Conservation (phyloP, 2,888 invertebrate species). For the Polylopha cassiicola region DNA sequence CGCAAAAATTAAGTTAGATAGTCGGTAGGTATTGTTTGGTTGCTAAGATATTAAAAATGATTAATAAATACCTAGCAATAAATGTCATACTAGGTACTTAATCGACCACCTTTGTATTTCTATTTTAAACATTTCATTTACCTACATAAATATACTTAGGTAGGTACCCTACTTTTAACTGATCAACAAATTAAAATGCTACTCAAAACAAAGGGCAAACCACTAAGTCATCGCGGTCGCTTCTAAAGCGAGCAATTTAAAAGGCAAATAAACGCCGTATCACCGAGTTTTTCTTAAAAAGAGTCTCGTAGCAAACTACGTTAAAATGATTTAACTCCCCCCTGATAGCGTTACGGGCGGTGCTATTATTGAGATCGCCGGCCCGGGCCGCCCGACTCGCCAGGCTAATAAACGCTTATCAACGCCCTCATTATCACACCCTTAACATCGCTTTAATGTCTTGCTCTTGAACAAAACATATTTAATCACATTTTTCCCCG, state of each 20-base stretch:
- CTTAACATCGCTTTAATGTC: constrained; percentile 78
- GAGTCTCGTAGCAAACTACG: constrained; percentile 62
- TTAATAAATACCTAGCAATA: too few species aligned
- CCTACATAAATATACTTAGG: background rate
- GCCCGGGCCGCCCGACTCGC: constrained; percentile 45
- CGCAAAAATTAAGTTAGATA: too few species aligned
- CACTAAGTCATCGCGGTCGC: constrained; percentile 34
- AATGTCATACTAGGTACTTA: too few species aligned
- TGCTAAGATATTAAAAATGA: too few species aligned
- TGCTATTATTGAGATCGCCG: constrained; percentile 61
- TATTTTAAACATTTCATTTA: background rate
- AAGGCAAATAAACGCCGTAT: constrained; percentile 56
- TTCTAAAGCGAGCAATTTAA: constrained; percentile 50
- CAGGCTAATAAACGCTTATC: constrained; percentile 77
- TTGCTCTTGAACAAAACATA: constrained; percentile 78
- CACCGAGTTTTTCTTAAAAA: constrained; percentile 60
- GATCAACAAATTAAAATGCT: constrained; percentile 35
- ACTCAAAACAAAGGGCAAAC: constrained; percentile 38
- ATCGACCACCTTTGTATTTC: too few species aligned
- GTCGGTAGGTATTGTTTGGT: too few species aligned
- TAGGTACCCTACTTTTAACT: too few species aligned
- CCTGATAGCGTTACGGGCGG: constrained; percentile 62
- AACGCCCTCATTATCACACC: constrained; percentile 78
- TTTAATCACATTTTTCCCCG: constrained; percentile 76
- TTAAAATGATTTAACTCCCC: constrained; percentile 76